Evolutionary conservation across 1,140 invertebrate genomes (phyloP), one percentile per base, ranked within the genome.

Genomic region (Musca domestica): DNA sequence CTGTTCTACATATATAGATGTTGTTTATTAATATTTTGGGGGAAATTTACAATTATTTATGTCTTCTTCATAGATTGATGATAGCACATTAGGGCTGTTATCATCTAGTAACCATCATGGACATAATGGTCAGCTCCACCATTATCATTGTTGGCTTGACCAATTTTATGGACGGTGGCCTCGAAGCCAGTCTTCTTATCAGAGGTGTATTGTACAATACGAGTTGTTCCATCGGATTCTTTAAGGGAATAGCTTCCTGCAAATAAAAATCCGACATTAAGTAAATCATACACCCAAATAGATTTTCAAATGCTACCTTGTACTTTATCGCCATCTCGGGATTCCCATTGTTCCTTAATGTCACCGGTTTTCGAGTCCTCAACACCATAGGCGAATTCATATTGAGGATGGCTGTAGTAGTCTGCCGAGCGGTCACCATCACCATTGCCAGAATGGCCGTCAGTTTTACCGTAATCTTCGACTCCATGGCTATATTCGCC

Each of bases 151-250:
- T 6, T 20, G 51, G 23, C 51, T 20, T 67, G 63, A 27, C 70
- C 75, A 2, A 75, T 72, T 72, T 78, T 77, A 70, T 76, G 76
- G 0, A 78, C 77, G 4, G 76, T 71, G 22, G 78, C 78, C 68
- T 77, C 77, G 70, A 78, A 78, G 0, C 88, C 88, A 70, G 84
- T 86, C 70, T 86, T 84, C 67, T 88, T 86, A 72, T 89, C 88
- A 3, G 88, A 88, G 0, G 86, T 87, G 74, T 90, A 90, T 70
- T 86, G 83, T 51, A 89, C 88, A 14, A 65, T 83, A 14, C 84
- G 75, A 30, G 82, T 81, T 1, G 80, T 78, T 10, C 85, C 85
- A 67, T 86, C 85, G 0, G 84, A 82, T 67, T 85, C 83, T 0
- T 84, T 77, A 0, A 84, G 71, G 1, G 83, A 83, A 70, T 85